A percentile compares a stretch with the other conserved stretches of the same genome.
These are phyloP conservation scores for Aphyosemion australe DNA, from an alignment of 2,113 vertebrate genomes.

Conservation along the genomic window DNA sequence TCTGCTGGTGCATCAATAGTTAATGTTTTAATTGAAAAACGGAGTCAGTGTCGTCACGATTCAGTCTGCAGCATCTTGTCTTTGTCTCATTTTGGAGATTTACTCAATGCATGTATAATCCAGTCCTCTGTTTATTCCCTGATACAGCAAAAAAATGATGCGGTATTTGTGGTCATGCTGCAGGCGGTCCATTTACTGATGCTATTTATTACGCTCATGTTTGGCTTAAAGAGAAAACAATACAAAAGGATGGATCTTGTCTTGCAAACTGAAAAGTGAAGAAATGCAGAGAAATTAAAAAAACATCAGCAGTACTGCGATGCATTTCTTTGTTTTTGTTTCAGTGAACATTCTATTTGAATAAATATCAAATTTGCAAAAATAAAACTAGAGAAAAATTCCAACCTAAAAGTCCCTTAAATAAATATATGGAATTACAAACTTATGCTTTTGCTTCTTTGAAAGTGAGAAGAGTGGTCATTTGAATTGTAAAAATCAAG, in stretches of 20 bases:
- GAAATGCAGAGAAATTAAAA: neutral
- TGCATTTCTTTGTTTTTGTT: neutral
- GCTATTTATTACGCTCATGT: conserved; percentile 42
- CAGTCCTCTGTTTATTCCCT: conserved; percentile 29
- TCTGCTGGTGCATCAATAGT: conserved; percentile 41
- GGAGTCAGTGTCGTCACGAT: conserved; percentile 22
- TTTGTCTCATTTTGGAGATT: conserved; percentile 9
- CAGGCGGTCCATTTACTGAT: conserved; percentile 42
- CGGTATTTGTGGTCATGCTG: conserved; percentile 40
- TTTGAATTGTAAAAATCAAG: neutral
- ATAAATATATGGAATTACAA: neutral
- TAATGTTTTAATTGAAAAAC: conserved; percentile 43
- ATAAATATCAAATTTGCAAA: neutral
- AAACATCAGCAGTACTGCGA: neutral
- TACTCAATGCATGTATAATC: conserved; percentile 8
- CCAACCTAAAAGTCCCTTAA: neutral
- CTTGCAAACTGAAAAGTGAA: too few species aligned
- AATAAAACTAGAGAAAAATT: neutral
- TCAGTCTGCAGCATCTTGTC: conserved; percentile 6
- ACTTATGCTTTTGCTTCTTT: neutral
- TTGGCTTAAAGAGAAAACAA: conserved; percentile 14
- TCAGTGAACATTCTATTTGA: neutral
- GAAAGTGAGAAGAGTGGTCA: neutral
- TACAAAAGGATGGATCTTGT: neutral
- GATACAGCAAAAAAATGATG: conserved; percentile 53